phyloP scores from a whole-genome alignment of 2,797 vertebrate species.

The Hemibagrus guttatus region DNA sequence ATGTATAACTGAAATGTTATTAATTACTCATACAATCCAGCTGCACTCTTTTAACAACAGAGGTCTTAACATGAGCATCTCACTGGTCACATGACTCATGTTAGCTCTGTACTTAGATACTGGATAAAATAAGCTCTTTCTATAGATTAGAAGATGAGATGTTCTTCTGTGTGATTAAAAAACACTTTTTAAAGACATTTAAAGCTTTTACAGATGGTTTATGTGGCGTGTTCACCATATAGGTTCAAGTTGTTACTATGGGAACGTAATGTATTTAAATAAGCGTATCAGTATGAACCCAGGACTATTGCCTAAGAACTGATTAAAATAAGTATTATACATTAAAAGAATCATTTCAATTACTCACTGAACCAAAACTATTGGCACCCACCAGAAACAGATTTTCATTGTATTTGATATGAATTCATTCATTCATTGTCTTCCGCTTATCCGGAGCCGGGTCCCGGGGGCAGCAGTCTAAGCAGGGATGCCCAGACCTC shows the following conservation, averaged over 20 bases:
- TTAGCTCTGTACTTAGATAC: not conserved
- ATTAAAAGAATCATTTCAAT: not conserved
- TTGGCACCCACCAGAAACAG: not conserved
- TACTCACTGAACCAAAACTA: not conserved
- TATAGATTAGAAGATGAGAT: not conserved
- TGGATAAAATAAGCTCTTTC: not conserved
- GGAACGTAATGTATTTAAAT: not conserved
- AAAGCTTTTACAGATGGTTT: not conserved
- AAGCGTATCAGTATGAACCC: not conserved
- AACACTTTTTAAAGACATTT: not conserved
- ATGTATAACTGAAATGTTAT: not conserved
- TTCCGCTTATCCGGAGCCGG: too few relatives aligned
- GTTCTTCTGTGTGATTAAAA: not conserved
- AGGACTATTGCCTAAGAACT: not conserved
- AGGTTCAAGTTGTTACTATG: not conserved
- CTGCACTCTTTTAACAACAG: not conserved
- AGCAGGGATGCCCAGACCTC: too few relatives aligned
- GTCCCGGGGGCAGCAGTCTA: too few relatives aligned
- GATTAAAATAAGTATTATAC: not conserved
- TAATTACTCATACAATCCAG: not conserved
- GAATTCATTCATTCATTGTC: too few relatives aligned
- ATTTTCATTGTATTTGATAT: not conserved
- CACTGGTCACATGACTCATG: not conserved
- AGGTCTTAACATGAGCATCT: not conserved
- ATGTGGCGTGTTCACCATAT: not conserved